Evolutionary conservation across 2,888 invertebrate genomes (phyloP).

Genomic region (Caenorhabditis sp.): DNA sequence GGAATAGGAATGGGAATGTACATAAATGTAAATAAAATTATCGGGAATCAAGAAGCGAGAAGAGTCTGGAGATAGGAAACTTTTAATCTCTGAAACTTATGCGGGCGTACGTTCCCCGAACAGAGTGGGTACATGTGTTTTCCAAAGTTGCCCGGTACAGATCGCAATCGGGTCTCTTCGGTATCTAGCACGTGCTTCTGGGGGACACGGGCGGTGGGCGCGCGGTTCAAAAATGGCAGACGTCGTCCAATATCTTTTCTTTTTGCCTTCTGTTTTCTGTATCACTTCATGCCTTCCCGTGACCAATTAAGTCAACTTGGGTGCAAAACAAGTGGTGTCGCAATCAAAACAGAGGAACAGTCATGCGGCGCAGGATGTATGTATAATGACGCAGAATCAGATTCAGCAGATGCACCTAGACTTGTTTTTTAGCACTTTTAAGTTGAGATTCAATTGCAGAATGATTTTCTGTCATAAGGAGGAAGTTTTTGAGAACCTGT

Average conservation of each 20-base stretch:
- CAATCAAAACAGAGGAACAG: not conserved
- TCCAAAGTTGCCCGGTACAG: slow-evolving; percentile 41
- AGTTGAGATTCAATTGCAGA: too few species aligned
- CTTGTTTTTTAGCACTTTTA: too few species aligned
- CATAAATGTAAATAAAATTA: too few species aligned
- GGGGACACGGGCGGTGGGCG: not conserved
- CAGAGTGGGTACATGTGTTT: slow-evolving; percentile 35
- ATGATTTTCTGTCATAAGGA: too few species aligned
- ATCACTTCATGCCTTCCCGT: not conserved
- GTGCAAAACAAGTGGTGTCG: not conserved
- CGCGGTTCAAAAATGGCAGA: slow-evolving; percentile 26
- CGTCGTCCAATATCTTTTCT: not conserved
- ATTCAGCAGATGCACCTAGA: not conserved
- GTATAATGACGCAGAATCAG: not conserved
- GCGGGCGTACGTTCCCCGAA: not conserved
- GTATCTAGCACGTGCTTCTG: slow-evolving; percentile 13
- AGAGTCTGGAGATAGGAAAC: not conserved
- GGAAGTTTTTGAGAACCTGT: too few species aligned
- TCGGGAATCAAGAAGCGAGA: too few species aligned
- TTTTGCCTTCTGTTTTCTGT: not conserved
- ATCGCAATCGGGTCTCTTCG: slow-evolving; percentile 24
- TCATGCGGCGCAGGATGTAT: too few species aligned
- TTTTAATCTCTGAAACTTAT: slow-evolving; percentile 27
- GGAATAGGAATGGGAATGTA: not conserved
- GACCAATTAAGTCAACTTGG: not conserved